Evolutionary conservation across 2,113 vertebrate species (phyloP), one percentile per base, ranked within the genome.

Genomic region (Rallus limicola): DNA sequence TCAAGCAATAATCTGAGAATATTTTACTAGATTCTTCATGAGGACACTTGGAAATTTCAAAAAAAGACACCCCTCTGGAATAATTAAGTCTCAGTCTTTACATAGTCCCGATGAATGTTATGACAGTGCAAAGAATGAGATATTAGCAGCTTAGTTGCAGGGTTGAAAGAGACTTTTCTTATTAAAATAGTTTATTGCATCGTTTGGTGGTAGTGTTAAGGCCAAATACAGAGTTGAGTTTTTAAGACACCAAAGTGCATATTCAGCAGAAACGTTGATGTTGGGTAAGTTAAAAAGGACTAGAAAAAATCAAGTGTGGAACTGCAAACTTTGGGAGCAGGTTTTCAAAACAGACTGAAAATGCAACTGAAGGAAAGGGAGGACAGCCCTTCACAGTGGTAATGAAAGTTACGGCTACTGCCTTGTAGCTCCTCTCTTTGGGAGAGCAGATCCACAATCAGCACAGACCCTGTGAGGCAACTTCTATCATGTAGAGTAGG

Each of bases 11-110:
- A 85, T 46, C 25, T 55, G 21, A 56, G 34, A 81, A 40, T 86
- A 82, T 86, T 86, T 94, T 82, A 55, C 33, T 70, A 9, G 46
- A 71, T 67, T 46, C 50, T 88, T 90, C 69, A 92, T 78, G 38
- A 95, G 60, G 48, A 84, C 48, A 68, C 60, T 92, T 84, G 52
- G 92, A 91, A 64, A 84, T 72, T 90, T 92, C 36, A 68, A 77
- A 69, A 81, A 81, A 81, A 86, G 42, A 62, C 36, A 31, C 10
- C 9, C 71, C 18, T 80, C 58, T 58, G 24, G 53, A 88, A 75
- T 86, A 88, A 86, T 81, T 58, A 65, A 64, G 82, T 86, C 69
- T 19, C 40, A 67, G 5, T 79, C 44, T 60, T 79, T 76, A 29
- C n/a, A 25, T 33, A 63, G 13, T 10, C 48, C 48, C 48, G 33